Evolutionary conservation across 2,113 vertebrate species (phyloP).

Genomic region (Micronycteris hirsuta): DNA sequence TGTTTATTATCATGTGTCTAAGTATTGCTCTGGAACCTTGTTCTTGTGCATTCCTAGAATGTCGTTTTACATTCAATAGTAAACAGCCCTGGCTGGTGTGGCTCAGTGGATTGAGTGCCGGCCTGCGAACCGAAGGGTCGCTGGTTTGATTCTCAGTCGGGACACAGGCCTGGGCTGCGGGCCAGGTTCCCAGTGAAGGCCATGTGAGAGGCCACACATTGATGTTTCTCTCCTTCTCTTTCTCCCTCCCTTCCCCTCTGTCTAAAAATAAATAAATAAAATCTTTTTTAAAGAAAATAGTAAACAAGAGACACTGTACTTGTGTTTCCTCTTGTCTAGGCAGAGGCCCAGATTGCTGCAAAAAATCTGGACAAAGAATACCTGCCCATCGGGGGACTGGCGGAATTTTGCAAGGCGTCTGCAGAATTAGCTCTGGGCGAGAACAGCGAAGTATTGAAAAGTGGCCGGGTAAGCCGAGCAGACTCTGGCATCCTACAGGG

Average conservation of each 20-base stretch:
- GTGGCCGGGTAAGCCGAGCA: slow-evolving; percentile 86
- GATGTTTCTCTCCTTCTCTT: too few relatives aligned
- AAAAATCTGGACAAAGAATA: slow-evolving; percentile 97
- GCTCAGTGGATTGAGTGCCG: too few relatives aligned
- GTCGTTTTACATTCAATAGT: not conserved
- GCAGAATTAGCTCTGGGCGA: slow-evolving; percentile 90
- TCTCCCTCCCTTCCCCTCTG: too few relatives aligned
- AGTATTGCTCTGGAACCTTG: not conserved
- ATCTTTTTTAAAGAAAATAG: too few relatives aligned
- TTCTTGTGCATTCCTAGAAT: not conserved
- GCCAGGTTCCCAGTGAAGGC: too few relatives aligned
- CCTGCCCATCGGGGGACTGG: slow-evolving; percentile 88
- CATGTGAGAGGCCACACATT: too few relatives aligned
- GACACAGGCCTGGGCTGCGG: too few relatives aligned
- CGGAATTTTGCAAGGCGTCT: slow-evolving; percentile 88
- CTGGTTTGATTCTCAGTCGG: too few relatives aligned
- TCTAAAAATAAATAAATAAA: too few relatives aligned
- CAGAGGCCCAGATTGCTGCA: slow-evolving; percentile 88
- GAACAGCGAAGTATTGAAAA: slow-evolving; percentile 89
- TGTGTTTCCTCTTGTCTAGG: slow-evolving; percentile 77
- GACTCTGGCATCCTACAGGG: not conserved
- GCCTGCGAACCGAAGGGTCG: too few relatives aligned
- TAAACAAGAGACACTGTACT: not conserved
- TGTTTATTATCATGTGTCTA: not conserved
- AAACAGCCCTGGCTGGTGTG: too few relatives aligned